Conservation (phyloP, 2,113 vertebrate species). For the Stomatorhinus ivindoensis region DNA sequence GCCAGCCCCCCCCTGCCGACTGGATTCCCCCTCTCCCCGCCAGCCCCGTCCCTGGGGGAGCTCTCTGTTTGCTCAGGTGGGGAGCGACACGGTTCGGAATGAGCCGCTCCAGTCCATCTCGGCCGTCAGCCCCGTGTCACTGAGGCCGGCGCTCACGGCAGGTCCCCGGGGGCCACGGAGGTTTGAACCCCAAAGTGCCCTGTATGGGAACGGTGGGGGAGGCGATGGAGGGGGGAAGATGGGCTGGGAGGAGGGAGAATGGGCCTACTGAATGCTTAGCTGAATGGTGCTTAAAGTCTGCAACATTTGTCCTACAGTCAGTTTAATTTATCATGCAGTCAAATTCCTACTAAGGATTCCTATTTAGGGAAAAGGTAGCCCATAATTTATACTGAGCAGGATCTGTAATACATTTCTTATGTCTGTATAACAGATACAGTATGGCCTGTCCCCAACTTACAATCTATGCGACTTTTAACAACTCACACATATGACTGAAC, state of each 20-base stretch:
- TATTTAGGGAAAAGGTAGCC: constrained; percentile 58
- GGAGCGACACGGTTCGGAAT: constrained; percentile 91
- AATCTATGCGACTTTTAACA: not conserved
- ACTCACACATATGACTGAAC: not conserved
- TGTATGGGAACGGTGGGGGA: constrained; percentile 63
- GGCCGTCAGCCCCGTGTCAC: constrained; percentile 81
- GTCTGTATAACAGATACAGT: not conserved
- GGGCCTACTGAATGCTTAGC: not conserved
- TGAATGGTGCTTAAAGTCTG: constrained; percentile 53
- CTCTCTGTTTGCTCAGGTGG: constrained; percentile 95
- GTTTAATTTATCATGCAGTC: constrained; percentile 54
- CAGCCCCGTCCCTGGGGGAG: constrained; percentile 46
- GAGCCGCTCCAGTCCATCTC: constrained; percentile 71
- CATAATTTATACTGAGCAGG: constrained; percentile 62
- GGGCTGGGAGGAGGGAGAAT: constrained; percentile 30
- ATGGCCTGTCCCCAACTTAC: not conserved
- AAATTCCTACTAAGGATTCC: constrained; percentile 61
- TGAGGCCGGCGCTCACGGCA: constrained; percentile 66
- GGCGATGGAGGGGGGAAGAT: constrained; percentile 29
- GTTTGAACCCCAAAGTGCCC: constrained; percentile 60
- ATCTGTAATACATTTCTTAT: not conserved
- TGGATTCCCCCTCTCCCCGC: constrained; percentile 65
- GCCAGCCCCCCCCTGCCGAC: constrained; percentile 80
- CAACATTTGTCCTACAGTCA: constrained; percentile 60
- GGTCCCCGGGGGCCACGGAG: constrained; percentile 75